A percentile compares a stretch with the other conserved stretches of the same genome.
Evolutionary conservation across 2,888 invertebrate species (phyloP).

Genomic region (Pseudoips prasinana): DNA sequence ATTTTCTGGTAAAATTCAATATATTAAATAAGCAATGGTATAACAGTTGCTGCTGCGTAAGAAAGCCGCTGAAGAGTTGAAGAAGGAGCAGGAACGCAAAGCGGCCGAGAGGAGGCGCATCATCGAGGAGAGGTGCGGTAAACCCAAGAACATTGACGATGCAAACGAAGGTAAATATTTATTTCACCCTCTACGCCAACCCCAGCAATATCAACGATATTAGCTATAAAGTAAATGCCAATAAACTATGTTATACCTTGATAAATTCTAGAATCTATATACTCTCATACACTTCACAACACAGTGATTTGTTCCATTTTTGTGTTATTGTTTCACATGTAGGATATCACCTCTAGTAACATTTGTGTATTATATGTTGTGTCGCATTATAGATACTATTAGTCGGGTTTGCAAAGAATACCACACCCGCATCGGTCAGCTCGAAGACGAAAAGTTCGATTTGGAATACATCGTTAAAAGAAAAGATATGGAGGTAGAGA

Average conservation of each 20-base stretch:
- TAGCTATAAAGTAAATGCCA: too few species aligned
- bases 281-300: conserved; percentile 50
- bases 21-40: too few species aligned
- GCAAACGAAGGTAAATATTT: conserved; percentile 93
- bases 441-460: conserved; percentile 99
- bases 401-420: conserved; percentile 90
- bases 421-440: conserved; percentile 91
- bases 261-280: too few species aligned
- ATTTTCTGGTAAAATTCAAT: too few species aligned
- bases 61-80: conserved; percentile 99
- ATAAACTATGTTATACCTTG: too few species aligned
- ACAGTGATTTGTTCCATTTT: conserved; percentile 27
- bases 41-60: conserved; percentile 98
- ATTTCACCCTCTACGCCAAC: too few species aligned
- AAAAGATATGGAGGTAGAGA: conserved; percentile 98
- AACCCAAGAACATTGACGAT: conserved; percentile 94
- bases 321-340: conserved; percentile 30
- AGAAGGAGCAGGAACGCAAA: conserved; percentile 99
- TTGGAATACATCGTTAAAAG: conserved; percentile 98
- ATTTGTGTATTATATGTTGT: conserved; percentile 51
- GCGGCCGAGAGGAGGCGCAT: conserved; percentile 98
- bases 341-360: conserved; percentile 31
- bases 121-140: conserved; percentile 97
- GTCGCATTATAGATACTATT: conserved; percentile 86
- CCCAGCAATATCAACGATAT: too few species aligned